Evolutionary conservation across 2,113 vertebrate genomes (phyloP).

Genomic region (Eudyptes chrysolophus): DNA sequence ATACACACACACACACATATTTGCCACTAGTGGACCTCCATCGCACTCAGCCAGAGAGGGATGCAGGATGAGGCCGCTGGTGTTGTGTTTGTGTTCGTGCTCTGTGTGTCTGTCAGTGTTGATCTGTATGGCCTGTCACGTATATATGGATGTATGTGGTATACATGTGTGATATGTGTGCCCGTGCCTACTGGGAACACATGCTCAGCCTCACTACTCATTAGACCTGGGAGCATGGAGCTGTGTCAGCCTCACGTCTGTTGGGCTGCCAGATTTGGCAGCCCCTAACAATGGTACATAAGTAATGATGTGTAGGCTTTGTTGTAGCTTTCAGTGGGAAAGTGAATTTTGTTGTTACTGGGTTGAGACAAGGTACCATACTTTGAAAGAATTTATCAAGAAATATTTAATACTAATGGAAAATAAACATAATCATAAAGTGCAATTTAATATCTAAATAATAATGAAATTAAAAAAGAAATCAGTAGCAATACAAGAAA

Average conservation of each 20-base stretch:
- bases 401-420: background rate
- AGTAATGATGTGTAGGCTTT: background rate
- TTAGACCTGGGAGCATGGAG: background rate
- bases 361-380: background rate
- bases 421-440: background rate
- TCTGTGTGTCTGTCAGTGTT: background rate
- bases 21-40: background rate
- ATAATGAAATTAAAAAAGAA: background rate
- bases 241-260: background rate
- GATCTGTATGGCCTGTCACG: background rate
- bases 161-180: background rate
- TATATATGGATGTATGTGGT: background rate
- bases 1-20: too few species aligned
- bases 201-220: rapidly evolving
- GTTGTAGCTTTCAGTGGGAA: background rate
- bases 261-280: background rate
- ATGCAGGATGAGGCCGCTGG: background rate
- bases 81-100: background rate
- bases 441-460: background rate
- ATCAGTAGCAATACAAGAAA: background rate
- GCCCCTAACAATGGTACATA: background rate
- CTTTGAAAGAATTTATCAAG: background rate
- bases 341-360: background rate
- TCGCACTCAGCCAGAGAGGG: background rate
- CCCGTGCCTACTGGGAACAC: background rate